Base-by-base conservation (phyloP, 1,140 invertebrate species). In the Anagrus nilaparvatae region DNA sequence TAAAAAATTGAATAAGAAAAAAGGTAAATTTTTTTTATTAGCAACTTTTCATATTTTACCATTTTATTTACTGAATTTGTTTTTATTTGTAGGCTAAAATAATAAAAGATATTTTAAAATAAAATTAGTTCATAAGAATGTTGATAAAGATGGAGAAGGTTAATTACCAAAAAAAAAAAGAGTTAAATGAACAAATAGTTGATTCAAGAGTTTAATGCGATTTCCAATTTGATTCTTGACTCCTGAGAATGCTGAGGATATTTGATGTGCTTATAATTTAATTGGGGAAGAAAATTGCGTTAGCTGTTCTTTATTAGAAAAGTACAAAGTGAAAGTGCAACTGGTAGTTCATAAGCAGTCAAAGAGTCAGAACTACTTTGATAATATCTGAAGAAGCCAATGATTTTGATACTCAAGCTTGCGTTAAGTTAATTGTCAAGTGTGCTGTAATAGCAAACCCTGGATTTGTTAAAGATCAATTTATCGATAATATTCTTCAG, bases 231-330 rank as follows among this genome's bases (percentile, higher is more conserved):
- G 41, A 48, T 46, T 31, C 39, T 78, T 99, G 46, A 76, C 96
- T 40, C 87, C 95, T 7, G 96, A 99, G 63, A 94, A 99, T 65
- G 73, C 86, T 3, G 96, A 99, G 69, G 96, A 99, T 65, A 97
- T 99, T 85, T 99, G 96, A 96, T 94, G 99, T 70, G 84, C 91
- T 1, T 99, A 95, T 61, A 99, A 99, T 71, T 70, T 99, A 25
- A 87, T 99, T 46, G 70, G 79, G 7, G 79, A 87, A 59, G 90
- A 89, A 19, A 94, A 98, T 71, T 77, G 76, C 48, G 80, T 99
- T 10, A 79, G 81, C 46, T 88, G 89, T 46, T 91, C 92, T 12
- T 43, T 56, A 62, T 31, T 46, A 75, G 79, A 30, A 82, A 82
- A 66, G 79, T 86, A 8, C 87, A 92, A 67, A 87, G 78, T 49